Evolutionary conservation across 2,888 invertebrate genomes (phyloP).

Genomic region (Bellardia bayeri): DNA sequence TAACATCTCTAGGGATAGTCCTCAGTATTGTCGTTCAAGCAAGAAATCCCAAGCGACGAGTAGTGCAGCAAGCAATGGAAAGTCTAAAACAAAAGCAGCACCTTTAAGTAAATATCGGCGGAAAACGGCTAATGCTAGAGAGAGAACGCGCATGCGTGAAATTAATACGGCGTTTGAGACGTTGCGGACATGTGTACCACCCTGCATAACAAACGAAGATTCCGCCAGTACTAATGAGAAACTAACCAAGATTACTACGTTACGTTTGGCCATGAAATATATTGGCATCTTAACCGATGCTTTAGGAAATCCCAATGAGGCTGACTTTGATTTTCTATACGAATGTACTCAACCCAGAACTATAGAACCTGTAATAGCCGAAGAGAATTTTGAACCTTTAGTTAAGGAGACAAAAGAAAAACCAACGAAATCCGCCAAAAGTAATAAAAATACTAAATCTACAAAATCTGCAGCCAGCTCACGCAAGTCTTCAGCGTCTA

Average conservation of each 20-base stretch:
- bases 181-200: conserved; percentile 90
- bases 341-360: conserved; percentile 60
- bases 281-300: conserved; percentile 91
- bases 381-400: conserved; percentile 60
- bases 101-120: conserved; percentile 94
- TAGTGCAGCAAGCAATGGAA: conserved; percentile 47
- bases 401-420: conserved; percentile 51
- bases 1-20: conserved; percentile 26
- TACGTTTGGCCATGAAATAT: conserved; percentile 94
- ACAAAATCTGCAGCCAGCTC: conserved; percentile 15
- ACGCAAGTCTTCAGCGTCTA: conserved; percentile 61
- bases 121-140: conserved; percentile 95
- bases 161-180: conserved; percentile 95
- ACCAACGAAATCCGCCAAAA: conserved; percentile 52
- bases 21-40: conserved; percentile 6
- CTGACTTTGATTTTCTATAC: conserved; percentile 76
- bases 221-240: conserved; percentile 88
- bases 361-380: background rate
- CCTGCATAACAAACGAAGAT: conserved; percentile 80
- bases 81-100: conserved; percentile 86
- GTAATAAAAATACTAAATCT: conserved; percentile 69
- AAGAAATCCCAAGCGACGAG: conserved; percentile 31
- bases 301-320: conserved; percentile 84
- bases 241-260: conserved; percentile 94
- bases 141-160: conserved; percentile 94